Evolutionary conservation across 2,797 vertebrate species (phyloP), one percentile per base, ranked within the genome.

Genomic region (Garrulus glandarius): DNA sequence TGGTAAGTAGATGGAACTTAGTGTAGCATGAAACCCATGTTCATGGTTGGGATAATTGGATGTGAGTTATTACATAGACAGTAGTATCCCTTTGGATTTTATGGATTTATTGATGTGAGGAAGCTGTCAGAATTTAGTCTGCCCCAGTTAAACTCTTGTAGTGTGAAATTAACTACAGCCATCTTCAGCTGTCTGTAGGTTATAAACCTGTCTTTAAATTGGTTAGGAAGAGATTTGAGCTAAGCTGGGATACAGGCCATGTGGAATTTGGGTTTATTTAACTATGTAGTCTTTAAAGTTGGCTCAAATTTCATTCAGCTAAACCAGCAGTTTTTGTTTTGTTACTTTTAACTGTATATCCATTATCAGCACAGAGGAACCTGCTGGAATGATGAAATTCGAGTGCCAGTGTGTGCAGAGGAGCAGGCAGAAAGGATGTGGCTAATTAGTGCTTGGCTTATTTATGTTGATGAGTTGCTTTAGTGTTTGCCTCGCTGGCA

Each of bases 361-460:
- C 23, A 29, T 46, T 71, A 52, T 16, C 46, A 91, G 34, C 87
- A 11, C 41, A 12, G 64, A 69, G 44, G 56, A 83, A 59, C 57
- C 43, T 65, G 52, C 49, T 57, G 71, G 63, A 89, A 57, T 24
- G 20, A 26, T 91, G 91, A 44, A 59, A 93, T 74, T 63, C 52
- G 65, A 92, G 76, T 47, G 30, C 15, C 21, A 17, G 19, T 26
- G 44, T 67, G 61, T 56, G 56, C 34, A 75, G 46, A 74, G 49
- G 79, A 88, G 63, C 79, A 84, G 52, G 47, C 60, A 83, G 84
- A 78, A 67, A 75, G 61, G 53, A 67, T 41, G 47, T 55, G 65
- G 83, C 29, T 94, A 70, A 84, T 88, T 92, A 88, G 74, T 44
- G 56, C 77, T 85, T 92, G 32, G 74, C 84, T 93, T 78, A 87